Conservation (phyloP, 1,140 invertebrate genomes). For the Liolophura sinensis region DNA sequence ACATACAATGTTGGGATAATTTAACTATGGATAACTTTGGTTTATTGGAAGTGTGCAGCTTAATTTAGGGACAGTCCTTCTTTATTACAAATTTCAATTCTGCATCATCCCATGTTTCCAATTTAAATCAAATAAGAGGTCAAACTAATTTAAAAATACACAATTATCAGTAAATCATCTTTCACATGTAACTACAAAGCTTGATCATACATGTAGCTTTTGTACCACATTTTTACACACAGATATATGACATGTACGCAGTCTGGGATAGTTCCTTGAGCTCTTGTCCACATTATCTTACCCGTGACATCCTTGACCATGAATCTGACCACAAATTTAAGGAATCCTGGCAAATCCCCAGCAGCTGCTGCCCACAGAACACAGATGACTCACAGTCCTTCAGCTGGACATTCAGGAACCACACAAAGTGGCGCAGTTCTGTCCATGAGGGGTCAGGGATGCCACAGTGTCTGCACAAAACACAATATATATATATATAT, state of each 20-base stretch:
- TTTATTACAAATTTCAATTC: too few relatives aligned
- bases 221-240: background rate
- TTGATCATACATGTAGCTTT: background rate
- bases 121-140: background rate
- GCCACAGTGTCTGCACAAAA: slow-evolving; percentile 45
- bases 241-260: background rate
- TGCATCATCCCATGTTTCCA: background rate
- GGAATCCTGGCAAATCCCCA: slow-evolving; percentile 49
- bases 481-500: background rate
- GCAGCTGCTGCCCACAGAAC: slow-evolving; percentile 36
- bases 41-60: too few relatives aligned
- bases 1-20: too few relatives aligned
- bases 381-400: slow-evolving; percentile 43
- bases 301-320: slow-evolving; percentile 52
- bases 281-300: slow-evolving; percentile 16
- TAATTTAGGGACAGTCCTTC: too few relatives aligned
- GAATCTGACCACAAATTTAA: slow-evolving; percentile 48
- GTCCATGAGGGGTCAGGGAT: slow-evolving; percentile 51
- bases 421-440: slow-evolving; percentile 52
- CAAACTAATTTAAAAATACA: background rate
- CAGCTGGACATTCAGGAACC: slow-evolving; percentile 52
- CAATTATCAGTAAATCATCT: background rate
- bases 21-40: too few relatives aligned
- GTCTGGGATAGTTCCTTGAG: background rate
- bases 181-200: background rate